Percentiles rank a stretch among this genome's conserved stretches.
Evolutionary conservation across 2,113 vertebrate genomes (phyloP).

Genomic region (Lasiurus borealis): DNA sequence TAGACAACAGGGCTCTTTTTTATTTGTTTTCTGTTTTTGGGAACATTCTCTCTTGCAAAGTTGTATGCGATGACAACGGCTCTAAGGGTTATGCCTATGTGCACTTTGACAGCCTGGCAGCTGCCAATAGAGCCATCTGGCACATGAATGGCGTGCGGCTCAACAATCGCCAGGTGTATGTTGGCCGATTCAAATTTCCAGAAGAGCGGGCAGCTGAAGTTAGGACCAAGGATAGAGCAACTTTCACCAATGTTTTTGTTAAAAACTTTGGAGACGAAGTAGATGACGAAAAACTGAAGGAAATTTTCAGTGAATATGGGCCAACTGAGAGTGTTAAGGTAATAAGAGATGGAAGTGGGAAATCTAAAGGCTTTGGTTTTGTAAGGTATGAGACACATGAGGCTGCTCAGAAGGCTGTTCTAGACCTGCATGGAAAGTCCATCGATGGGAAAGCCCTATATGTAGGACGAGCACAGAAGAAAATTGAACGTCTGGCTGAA

Average conservation of each 20-base stretch:
- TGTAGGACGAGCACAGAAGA: constrained; percentile 98
- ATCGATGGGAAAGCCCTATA: constrained; percentile 95
- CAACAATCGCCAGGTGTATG: constrained; percentile 99
- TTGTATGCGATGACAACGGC: constrained; percentile 98
- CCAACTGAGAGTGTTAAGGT: constrained; percentile 98
- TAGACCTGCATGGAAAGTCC: constrained; percentile 96
- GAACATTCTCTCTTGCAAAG: constrained; percentile 99
- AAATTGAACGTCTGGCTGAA: constrained; percentile 96
- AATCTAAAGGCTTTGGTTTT: constrained; percentile 98
- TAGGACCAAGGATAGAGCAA: constrained; percentile 96
- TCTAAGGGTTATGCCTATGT: constrained; percentile 99
- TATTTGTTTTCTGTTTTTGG: constrained; percentile 99
- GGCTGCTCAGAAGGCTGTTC: constrained; percentile 97
- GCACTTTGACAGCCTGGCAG: constrained; percentile 98
- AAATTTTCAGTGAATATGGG: constrained; percentile 96
- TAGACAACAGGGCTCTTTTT: constrained; percentile 98
- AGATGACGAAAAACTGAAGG: constrained; percentile 94
- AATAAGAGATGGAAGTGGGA: constrained; percentile 95
- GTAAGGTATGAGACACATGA: constrained; percentile 98
- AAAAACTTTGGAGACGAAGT: constrained; percentile 98
- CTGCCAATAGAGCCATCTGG: constrained; percentile 97
- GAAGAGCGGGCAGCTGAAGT: constrained; percentile 97
- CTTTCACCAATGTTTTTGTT: constrained; percentile 98
- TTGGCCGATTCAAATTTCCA: constrained; percentile 98
- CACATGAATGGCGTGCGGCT: constrained; percentile 99